These are phyloP conservation scores for Drosophila picticornis DNA, from an alignment of 2,888 invertebrate genomes.

Conservation along the genomic window DNA sequence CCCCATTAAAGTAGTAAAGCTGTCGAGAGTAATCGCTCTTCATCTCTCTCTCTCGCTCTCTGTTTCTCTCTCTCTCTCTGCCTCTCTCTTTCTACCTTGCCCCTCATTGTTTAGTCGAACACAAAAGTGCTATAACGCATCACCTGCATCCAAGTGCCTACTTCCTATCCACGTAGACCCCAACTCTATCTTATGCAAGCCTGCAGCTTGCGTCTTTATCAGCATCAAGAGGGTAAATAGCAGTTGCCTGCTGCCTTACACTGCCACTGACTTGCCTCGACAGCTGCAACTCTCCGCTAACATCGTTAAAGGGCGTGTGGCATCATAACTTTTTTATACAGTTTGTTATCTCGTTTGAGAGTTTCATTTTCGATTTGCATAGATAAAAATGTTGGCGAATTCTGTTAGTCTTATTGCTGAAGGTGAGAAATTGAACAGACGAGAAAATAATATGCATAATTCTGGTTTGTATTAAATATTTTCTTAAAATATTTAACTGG, in stretches of 20 bases:
- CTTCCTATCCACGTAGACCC: conserved; percentile 7
- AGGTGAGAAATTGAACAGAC: too few relatives aligned
- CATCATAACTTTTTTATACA: not conserved
- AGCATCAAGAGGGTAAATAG: conserved; percentile 21
- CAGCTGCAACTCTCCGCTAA: not conserved
- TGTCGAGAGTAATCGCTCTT: not conserved
- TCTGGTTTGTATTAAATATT: not conserved
- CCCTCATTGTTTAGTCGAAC: not conserved
- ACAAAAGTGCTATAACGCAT: conserved; percentile 31
- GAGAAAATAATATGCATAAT: too few relatives aligned
- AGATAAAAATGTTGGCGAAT: not conserved
- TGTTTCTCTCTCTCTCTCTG: too few relatives aligned
- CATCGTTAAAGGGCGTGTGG: not conserved
- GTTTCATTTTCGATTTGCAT: not conserved
- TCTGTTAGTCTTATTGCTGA: not conserved
- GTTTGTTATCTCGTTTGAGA: conserved; percentile 1
- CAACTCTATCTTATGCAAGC: conserved; percentile 3
- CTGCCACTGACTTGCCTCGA: conserved; percentile 4
- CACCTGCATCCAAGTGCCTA: conserved; percentile 32
- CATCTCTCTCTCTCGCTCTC: not conserved
- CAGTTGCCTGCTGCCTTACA: conserved; percentile 8
- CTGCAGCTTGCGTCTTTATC: conserved; percentile 22
- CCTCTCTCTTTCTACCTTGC: not conserved
- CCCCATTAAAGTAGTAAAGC: conserved; percentile 28
- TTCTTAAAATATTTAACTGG: not conserved